phyloP scores from a whole-genome alignment of 1,140 invertebrate species.

The Ladona fulva region DNA sequence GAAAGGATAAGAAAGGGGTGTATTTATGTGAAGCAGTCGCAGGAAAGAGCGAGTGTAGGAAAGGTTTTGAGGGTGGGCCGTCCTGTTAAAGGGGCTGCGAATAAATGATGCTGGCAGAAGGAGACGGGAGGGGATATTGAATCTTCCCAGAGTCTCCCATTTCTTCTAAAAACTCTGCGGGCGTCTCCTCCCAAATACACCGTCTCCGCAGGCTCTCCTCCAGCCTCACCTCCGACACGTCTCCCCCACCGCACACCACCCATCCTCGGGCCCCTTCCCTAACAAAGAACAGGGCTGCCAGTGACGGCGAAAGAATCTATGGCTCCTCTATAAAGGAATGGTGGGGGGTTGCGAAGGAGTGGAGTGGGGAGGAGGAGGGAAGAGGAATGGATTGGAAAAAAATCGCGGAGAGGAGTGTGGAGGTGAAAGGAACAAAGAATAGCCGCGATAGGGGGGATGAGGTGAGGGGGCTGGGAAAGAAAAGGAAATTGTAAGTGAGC shows the following conservation, averaged over 20 bases:
- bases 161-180: not conserved
- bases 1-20: too few species aligned
- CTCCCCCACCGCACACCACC: not conserved
- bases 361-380: not conserved
- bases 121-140: not conserved
- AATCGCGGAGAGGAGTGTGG: not conserved
- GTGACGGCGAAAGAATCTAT: not conserved
- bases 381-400: not conserved
- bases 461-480: not conserved
- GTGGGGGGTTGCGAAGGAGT: not conserved
- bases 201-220: not conserved
- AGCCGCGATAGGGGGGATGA: not conserved
- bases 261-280: not conserved
- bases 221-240: not conserved
- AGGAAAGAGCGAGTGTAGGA: too few species aligned
- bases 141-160: not conserved
- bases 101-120: not conserved
- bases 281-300: not conserved
- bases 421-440: not conserved
- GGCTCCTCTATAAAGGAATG: not conserved
- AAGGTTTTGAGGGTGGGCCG: not conserved
- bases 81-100: not conserved
- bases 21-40: too few species aligned
- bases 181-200: not conserved
- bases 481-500: too few species aligned